A percentile compares a stretch with the other conserved stretches of the same genome.
These are phyloP conservation scores for Heterodera schachtii DNA, from an alignment of 1,140 invertebrate species.

Conservation along the genomic window DNA sequence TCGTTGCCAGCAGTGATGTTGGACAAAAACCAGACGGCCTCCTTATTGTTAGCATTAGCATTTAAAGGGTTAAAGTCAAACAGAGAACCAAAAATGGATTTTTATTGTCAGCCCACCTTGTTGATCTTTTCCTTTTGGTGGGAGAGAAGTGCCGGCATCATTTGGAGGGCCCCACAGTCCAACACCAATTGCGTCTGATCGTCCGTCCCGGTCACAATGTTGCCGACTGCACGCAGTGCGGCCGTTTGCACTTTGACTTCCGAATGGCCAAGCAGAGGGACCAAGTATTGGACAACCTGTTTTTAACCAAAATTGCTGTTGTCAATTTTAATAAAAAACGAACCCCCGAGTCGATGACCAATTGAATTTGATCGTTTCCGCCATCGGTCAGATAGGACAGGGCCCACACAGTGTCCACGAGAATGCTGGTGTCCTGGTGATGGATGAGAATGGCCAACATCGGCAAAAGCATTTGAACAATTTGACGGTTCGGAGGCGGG, in stretches of 20 bases:
- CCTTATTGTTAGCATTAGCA: conserved; percentile 68
- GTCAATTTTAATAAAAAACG: neutral
- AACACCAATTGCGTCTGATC: conserved; percentile 95
- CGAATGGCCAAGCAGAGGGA: conserved; percentile 89
- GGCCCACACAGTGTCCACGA: conserved; percentile 98
- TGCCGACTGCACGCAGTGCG: conserved; percentile 91
- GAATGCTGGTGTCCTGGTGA: conserved; percentile 92
- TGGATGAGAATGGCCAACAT: conserved; percentile 90
- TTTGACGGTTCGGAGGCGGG: conserved; percentile 72
- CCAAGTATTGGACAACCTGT: conserved; percentile 80
- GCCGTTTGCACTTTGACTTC: conserved; percentile 97
- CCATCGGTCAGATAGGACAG: conserved; percentile 91
- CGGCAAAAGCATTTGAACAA: conserved; percentile 80
- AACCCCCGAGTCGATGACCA: conserved; percentile 46
- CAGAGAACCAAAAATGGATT: no score
- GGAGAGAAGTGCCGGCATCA: conserved; percentile 84
- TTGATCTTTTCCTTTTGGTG: conserved; percentile 85
- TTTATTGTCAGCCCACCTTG: conserved; percentile 68
- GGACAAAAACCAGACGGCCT: conserved; percentile 97
- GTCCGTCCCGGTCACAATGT: conserved; percentile 98
- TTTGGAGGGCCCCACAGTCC: conserved; percentile 85
- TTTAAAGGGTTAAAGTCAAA: neutral
- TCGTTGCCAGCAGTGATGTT: conserved; percentile 96
- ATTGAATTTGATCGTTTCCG: conserved; percentile 94
- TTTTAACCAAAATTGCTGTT: no score